These are phyloP conservation scores for Leucoraja ocellata DNA, from an alignment of 2,797 vertebrate species.

Conservation along the genomic window DNA sequence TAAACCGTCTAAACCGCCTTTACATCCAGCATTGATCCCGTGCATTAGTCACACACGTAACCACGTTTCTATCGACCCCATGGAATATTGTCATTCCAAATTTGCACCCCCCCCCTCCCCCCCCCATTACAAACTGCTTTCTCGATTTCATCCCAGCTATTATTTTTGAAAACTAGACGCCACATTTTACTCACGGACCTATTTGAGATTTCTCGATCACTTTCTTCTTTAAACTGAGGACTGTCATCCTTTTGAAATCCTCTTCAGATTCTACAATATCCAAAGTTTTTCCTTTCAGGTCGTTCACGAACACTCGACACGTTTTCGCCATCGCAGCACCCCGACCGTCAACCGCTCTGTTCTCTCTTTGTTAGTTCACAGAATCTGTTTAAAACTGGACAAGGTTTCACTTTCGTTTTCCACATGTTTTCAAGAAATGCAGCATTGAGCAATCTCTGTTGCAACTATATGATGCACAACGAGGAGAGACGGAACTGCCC, in stretches of 20 bases:
- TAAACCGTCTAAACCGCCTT: background rate
- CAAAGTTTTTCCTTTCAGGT: constrained; percentile 49
- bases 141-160: background rate
- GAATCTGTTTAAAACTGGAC: background rate
- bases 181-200: constrained; percentile 44
- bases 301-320: constrained; percentile 51
- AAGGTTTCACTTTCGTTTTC: constrained; percentile 8
- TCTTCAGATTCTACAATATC: constrained; percentile 52
- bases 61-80: background rate
- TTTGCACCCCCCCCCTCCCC: background rate
- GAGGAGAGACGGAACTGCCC: no score
- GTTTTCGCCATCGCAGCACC: constrained; percentile 52
- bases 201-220: constrained; percentile 46
- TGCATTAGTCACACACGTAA: background rate
- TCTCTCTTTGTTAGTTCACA: no score
- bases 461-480: no score
- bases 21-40: background rate
- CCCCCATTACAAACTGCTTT: no score
- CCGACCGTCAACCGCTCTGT: background rate
- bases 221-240: constrained; percentile 51
- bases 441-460: background rate
- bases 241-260: constrained; percentile 49
- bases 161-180: background rate
- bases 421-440: background rate
- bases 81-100: background rate